A percentile compares a stretch with the other conserved stretches of the same genome.
Conservation (phyloP, 2,888 invertebrate species). For the Ptilodon capucinus region DNA sequence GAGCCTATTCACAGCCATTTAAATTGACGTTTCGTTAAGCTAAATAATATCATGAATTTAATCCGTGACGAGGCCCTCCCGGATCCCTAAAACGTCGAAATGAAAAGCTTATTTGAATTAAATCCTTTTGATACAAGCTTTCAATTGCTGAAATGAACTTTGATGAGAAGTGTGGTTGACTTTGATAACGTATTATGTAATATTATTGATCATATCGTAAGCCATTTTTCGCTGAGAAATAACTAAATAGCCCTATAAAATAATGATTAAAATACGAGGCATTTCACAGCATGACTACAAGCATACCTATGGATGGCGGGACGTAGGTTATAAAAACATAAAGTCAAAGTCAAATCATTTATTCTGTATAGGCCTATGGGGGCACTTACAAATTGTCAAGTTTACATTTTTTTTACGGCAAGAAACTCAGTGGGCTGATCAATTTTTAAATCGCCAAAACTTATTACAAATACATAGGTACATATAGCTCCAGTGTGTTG, state of each 20-base stretch:
- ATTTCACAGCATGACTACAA: no score
- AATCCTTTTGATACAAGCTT: conserved; percentile 52
- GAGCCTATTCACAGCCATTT: conserved; percentile 25
- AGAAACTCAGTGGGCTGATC: no score
- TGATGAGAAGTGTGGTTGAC: conserved; percentile 32
- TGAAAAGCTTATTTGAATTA: conserved; percentile 54
- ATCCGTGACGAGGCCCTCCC: conserved; percentile 34
- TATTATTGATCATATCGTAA: conserved; percentile 24
- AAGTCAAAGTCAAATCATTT: no score
- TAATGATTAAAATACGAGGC: no score
- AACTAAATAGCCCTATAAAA: not conserved
- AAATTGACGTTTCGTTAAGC: conserved; percentile 39
- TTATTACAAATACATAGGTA: no score
- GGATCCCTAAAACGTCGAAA: conserved; percentile 38
- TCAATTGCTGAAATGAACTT: conserved; percentile 44
- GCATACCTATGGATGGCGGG: no score
- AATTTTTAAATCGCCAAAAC: no score
- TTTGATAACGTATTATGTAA: conserved; percentile 26
- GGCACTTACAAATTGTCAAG: no score
- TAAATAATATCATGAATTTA: conserved; percentile 37
- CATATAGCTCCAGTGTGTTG: no score
- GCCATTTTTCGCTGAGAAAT: not conserved
- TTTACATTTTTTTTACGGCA: no score
- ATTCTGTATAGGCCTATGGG: no score
- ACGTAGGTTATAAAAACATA: no score